Conservation (phyloP, 2,888 invertebrate genomes). For the Lottia gigantea region DNA sequence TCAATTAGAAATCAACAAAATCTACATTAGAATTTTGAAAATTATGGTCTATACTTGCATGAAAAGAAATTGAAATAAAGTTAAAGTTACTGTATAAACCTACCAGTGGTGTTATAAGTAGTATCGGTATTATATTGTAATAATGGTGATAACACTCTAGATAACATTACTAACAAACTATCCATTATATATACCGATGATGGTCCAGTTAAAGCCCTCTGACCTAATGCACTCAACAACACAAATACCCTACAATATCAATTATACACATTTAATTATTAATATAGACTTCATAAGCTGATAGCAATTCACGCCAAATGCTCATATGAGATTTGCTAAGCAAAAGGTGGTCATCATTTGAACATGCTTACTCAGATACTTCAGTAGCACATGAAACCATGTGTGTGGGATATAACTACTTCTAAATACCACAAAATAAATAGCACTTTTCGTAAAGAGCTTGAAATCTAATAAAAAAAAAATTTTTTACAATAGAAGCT, state of each 20-base stretch:
- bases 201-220: constrained; percentile 76
- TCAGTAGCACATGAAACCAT: neutral
- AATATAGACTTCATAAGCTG: too few relatives aligned
- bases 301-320: too few relatives aligned
- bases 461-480: neutral
- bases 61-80: too few relatives aligned
- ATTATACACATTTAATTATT: neutral
- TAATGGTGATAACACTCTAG: constrained; percentile 69
- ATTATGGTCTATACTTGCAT: too few relatives aligned
- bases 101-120: too few relatives aligned
- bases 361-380: neutral
- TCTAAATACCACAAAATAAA: too few relatives aligned
- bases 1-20: too few relatives aligned
- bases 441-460: neutral
- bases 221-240: constrained; percentile 85
- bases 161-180: constrained; percentile 65
- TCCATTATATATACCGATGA: constrained; percentile 61
- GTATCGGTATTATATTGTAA: constrained; percentile 13
- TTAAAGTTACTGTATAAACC: too few relatives aligned
- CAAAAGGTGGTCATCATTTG: too few relatives aligned
- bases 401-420: too few relatives aligned
- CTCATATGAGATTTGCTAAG: too few relatives aligned
- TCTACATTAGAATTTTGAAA: too few relatives aligned
- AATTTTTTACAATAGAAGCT: constrained; percentile 12
- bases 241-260: constrained; percentile 78